Evolutionary conservation across 1,140 invertebrate genomes (phyloP).

Genomic region (Lordiphosa mommai): DNA sequence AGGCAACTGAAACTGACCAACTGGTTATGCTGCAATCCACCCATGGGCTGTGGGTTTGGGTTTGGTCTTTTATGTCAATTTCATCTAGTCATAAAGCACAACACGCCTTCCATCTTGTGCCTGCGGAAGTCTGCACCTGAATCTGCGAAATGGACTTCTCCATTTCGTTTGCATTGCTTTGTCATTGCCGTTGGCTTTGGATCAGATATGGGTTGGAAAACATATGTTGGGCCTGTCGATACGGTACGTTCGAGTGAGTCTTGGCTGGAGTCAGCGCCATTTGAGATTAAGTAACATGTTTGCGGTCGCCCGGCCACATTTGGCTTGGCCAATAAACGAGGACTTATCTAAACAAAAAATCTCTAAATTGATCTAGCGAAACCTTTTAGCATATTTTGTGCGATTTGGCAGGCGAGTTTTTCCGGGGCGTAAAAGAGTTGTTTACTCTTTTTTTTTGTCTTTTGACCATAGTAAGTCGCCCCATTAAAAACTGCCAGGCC

Average conservation of each 20-base stretch:
- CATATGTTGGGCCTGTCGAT: constrained; percentile 67
- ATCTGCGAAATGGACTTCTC: constrained; percentile 8
- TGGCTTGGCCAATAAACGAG: constrained; percentile 64
- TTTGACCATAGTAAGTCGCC: constrained; percentile 30
- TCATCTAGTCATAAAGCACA: constrained; percentile 31
- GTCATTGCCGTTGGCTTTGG: constrained; percentile 64
- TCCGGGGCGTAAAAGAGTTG: constrained; percentile 40
- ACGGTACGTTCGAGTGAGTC: constrained; percentile 21
- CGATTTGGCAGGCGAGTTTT: constrained; percentile 71
- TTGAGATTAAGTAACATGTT: constrained; percentile 71
- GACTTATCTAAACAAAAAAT: constrained; percentile 76
- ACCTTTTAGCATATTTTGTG: constrained; percentile 78
- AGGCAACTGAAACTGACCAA: constrained; percentile 31
- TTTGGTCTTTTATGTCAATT: constrained; percentile 55
- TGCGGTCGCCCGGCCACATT: constrained; percentile 7
- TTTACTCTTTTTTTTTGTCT: constrained; percentile 9
- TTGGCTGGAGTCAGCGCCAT: constrained; percentile 51
- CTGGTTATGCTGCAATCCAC: constrained; percentile 33
- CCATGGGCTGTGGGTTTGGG: constrained; percentile 14
- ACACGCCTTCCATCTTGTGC: neutral
- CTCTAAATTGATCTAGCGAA: constrained; percentile 77
- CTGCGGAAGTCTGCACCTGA: constrained; percentile 37
- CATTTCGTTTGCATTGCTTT: constrained; percentile 41
- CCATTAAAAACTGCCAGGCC: constrained; percentile 71
- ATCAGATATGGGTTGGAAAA: constrained; percentile 61